A percentile compares a stretch with the other conserved stretches of the same genome.
phyloP scores from a whole-genome alignment of 1,140 invertebrate species.

The Saccostrea echinata region DNA sequence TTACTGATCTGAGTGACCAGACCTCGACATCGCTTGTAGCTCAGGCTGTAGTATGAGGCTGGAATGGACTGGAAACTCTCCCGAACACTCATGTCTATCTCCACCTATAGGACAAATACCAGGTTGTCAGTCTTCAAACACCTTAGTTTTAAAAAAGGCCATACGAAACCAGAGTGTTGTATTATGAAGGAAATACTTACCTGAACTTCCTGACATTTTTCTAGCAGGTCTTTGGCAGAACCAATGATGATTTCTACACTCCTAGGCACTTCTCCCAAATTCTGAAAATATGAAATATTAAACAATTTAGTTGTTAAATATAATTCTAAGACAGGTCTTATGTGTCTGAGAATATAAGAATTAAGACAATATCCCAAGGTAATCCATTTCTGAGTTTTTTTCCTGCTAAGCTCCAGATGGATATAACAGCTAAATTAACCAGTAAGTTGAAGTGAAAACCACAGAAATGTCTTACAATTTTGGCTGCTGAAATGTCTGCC shows the following conservation, averaged over 20 bases:
- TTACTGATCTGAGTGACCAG: conserved; percentile 66
- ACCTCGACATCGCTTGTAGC: conserved; percentile 61
- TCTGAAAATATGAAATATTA: conserved; percentile 59
- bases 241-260: conserved; percentile 66
- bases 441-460: not conserved
- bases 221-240: conserved; percentile 63
- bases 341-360: too few species aligned
- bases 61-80: conserved; percentile 57
- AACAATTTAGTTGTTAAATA: too few species aligned
- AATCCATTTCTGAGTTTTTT: too few species aligned
- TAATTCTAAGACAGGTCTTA: too few species aligned
- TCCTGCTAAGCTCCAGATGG: too few species aligned
- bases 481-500: conserved; percentile 50
- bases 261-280: conserved; percentile 62
- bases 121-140: not conserved
- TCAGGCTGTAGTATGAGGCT: conserved; percentile 52
- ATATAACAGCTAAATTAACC: too few species aligned
- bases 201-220: conserved; percentile 71
- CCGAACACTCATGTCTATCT: conserved; percentile 63
- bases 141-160: not conserved
- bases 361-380: too few species aligned
- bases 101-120: conserved; percentile 59
- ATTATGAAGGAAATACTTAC: conserved; percentile 43
- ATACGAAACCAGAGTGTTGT: too few species aligned
- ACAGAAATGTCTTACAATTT: conserved; percentile 48